Evolutionary conservation across 2,888 invertebrate species (phyloP).

Genomic region (Blastobasis lacticolella): DNA sequence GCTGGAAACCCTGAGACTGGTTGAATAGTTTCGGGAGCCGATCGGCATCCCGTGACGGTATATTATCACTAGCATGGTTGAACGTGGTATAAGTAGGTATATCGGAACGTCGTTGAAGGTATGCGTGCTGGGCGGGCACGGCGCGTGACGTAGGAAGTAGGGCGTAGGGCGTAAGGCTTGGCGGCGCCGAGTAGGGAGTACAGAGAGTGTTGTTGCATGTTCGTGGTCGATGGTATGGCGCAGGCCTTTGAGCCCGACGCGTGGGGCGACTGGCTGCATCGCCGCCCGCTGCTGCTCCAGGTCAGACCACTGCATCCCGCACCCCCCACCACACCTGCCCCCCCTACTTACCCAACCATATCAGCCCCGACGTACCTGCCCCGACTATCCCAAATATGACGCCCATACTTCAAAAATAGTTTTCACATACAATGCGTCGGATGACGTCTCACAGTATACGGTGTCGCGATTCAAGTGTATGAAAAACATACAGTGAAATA

Average conservation of each 20-base stretch:
- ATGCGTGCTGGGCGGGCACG: too few relatives aligned
- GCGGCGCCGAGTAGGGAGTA: conserved; percentile 23
- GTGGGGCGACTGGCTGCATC: conserved; percentile 76
- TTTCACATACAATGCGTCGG: too few relatives aligned
- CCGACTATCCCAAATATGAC: conserved; percentile 5
- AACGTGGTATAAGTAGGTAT: too few relatives aligned
- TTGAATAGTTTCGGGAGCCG: too few relatives aligned
- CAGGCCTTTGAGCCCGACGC: conserved; percentile 63
- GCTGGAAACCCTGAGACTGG: neutral
- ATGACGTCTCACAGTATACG: too few relatives aligned
- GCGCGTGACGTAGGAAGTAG: conserved; percentile 16
- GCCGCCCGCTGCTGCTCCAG: conserved; percentile 89
- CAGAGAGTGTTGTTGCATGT: conserved; percentile 69
- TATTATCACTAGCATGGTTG: too few relatives aligned
- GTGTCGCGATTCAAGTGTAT: too few relatives aligned
- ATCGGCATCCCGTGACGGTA: too few relatives aligned
- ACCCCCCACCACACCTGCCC: conserved; percentile 12
- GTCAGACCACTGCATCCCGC: conserved; percentile 71
- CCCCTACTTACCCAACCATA: conserved; percentile 3
- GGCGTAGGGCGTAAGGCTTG: conserved; percentile 19
- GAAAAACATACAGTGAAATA: too few relatives aligned
- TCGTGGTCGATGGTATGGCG: conserved; percentile 64
- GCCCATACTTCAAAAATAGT: conserved; percentile 12
- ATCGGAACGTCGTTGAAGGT: too few relatives aligned
- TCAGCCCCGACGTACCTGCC: neutral